Conservation (phyloP, 1,140 invertebrate genomes). For the Sweltsa coloradensis region DNA sequence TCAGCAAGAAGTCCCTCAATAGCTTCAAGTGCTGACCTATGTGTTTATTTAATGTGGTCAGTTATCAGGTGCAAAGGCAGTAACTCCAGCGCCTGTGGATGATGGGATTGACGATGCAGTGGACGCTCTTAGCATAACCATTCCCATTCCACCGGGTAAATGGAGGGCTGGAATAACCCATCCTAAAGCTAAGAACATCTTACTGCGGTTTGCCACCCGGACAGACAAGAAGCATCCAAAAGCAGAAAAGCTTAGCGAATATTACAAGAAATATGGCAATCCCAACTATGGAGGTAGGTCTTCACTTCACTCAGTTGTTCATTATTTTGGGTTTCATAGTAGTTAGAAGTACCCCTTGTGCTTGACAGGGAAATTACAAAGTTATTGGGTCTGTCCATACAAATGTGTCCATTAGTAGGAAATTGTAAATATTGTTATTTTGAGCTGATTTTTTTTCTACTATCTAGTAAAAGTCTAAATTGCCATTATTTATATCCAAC, state of each 20-base stretch:
- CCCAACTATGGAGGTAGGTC: slow-evolving; percentile 43
- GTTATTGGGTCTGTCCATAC: too few species aligned
- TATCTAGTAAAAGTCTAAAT: too few species aligned
- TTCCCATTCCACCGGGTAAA: slow-evolving; percentile 50
- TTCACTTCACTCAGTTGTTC: slow-evolving; percentile 7
- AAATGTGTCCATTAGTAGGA: too few species aligned
- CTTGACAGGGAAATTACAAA: too few species aligned
- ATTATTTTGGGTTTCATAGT: slow-evolving; percentile 15
- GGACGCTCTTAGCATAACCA: slow-evolving; percentile 34
- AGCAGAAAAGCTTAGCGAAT: slow-evolving; percentile 45
- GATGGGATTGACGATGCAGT: slow-evolving; percentile 27
- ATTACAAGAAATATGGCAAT: slow-evolving; percentile 50
- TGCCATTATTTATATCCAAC: too few species aligned
- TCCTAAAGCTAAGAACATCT: slow-evolving; percentile 49
- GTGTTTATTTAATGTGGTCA: too few species aligned
- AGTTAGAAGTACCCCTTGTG: too few species aligned
- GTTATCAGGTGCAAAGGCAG: too few species aligned
- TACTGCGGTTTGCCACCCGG: slow-evolving; percentile 59
- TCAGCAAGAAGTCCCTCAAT: too few species aligned
- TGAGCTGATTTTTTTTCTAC: too few species aligned
- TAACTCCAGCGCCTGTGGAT: neutral
- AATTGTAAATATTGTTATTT: too few species aligned
- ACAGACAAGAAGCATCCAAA: slow-evolving; percentile 46
- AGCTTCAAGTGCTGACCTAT: too few species aligned
- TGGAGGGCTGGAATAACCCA: slow-evolving; percentile 57